Conservation (phyloP, 2,113 vertebrate genomes). For the Tamias sibiricus region DNA sequence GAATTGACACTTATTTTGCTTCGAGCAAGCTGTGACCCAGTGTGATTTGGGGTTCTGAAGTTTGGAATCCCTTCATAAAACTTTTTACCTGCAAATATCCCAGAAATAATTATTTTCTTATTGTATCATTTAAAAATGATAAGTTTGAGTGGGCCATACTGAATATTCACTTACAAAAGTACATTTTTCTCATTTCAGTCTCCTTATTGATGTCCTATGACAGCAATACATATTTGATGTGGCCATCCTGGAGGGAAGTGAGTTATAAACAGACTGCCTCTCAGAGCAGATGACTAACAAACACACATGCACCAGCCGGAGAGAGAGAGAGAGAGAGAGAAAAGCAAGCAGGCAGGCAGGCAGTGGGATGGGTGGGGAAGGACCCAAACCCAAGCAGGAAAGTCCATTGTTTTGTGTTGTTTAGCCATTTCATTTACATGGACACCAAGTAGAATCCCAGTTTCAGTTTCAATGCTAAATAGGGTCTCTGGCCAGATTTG, state of each 20-base stretch:
- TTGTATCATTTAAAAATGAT: neutral
- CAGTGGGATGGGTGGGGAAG: neutral
- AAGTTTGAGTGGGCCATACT: neutral
- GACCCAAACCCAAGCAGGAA: neutral
- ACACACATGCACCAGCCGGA: neutral
- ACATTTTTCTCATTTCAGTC: neutral
- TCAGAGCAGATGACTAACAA: neutral
- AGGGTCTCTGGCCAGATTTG: neutral
- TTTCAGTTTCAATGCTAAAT: neutral
- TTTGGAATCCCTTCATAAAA: neutral
- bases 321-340: neutral
- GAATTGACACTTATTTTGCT: neutral
- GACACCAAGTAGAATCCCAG: neutral
- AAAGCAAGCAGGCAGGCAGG: too few relatives aligned
- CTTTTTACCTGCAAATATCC: neutral
- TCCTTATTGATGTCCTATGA: neutral
- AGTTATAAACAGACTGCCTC: slow-evolving; percentile 1
- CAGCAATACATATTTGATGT: neutral
- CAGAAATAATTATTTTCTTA: neutral
- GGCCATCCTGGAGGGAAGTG: neutral
- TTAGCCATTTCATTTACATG: neutral
- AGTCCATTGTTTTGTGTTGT: neutral
- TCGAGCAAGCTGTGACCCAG: neutral
- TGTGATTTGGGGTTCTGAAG: neutral
- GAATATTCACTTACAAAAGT: neutral